Evolutionary conservation across 2,113 vertebrate genomes (phyloP).

Genomic region (Callaeas wilsoni): DNA sequence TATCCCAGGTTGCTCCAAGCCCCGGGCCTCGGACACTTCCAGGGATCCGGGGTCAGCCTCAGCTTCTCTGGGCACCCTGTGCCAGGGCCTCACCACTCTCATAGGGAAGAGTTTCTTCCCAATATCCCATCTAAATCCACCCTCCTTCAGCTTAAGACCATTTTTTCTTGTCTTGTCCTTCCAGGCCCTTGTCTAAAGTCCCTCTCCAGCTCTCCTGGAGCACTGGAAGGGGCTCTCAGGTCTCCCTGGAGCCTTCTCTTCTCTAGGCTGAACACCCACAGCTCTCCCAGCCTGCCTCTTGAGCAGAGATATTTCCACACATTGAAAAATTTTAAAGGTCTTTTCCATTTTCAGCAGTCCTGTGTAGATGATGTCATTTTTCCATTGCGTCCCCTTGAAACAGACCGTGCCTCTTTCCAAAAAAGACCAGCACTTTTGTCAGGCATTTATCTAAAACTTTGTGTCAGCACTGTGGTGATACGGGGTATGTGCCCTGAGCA

Average conservation of each 20-base stretch:
- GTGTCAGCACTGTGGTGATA: neutral
- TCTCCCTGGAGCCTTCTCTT: neutral
- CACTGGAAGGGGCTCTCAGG: fast-evolving
- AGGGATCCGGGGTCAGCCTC: neutral
- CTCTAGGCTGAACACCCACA: fast-evolving
- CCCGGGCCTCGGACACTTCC: fast-evolving
- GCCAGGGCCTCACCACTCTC: neutral
- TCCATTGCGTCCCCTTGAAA: fast-evolving
- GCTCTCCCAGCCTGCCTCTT: neutral
- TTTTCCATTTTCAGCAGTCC: neutral
- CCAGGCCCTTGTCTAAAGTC: fast-evolving
- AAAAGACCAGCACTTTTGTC: neutral
- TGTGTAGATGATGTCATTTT: neutral
- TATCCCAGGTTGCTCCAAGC: fast-evolving
- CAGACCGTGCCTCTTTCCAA: neutral
- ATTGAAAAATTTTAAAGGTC: neutral
- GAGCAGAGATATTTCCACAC: neutral
- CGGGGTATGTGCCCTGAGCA: neutral
- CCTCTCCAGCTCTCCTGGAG: neutral
- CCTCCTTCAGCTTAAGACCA: neutral
- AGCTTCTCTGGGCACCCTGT: neutral
- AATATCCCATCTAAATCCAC: neutral
- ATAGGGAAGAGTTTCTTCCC: neutral
- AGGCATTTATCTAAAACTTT: neutral
- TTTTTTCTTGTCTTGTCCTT: neutral